Evolutionary conservation across 2,888 invertebrate genomes (phyloP), one percentile per base, ranked within the genome.

Genomic region (Tiliacea citrago): DNA sequence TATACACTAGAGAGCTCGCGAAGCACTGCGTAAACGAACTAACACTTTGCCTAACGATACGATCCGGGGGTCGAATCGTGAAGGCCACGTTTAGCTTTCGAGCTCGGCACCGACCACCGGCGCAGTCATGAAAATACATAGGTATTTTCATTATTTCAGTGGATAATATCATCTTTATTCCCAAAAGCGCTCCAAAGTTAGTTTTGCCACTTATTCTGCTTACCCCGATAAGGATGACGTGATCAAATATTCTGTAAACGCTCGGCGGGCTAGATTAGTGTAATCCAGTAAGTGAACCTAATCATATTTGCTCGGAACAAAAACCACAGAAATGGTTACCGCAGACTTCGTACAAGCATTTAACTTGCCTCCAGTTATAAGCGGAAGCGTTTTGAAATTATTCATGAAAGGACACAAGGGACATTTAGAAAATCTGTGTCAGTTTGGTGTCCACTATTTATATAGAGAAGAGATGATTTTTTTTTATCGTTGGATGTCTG

Each of bases 231-330:
- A 49, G 57, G 45, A 58, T 39, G 80, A 80, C 68, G 67, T 70
- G 80, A 83, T 81, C 81, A 84, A 84, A 82, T 78, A 78, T 81
- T 84, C 81, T 63, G 68, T 73, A 75, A 79, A 75, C 76, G 69
- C 77, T 68, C 73, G 55, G 63, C 61, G 62, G 63, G 75, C 77
- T 76, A 81, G 86, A 81, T 83, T 82, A 81, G 78, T 83, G 79
- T 86, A 83, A 86, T 86, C 78, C 83, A 75, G 81, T 76, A 86
- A 85, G 83, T 74, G 83, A 84, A 84, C 77, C 83, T 86, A 84
- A 86, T 86, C 83, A 84, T 86, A 86, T 86, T 86, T 82, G 84
- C 81, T 79, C 71, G 68, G 79, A 84, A 86, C 86, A 86, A 84
- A 86, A 86, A 84, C 86, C 86, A 85, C 86, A 77, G 81, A 80